phyloP scores from a whole-genome alignment of 2,113 vertebrate species.

The Zootoca vivipara region DNA sequence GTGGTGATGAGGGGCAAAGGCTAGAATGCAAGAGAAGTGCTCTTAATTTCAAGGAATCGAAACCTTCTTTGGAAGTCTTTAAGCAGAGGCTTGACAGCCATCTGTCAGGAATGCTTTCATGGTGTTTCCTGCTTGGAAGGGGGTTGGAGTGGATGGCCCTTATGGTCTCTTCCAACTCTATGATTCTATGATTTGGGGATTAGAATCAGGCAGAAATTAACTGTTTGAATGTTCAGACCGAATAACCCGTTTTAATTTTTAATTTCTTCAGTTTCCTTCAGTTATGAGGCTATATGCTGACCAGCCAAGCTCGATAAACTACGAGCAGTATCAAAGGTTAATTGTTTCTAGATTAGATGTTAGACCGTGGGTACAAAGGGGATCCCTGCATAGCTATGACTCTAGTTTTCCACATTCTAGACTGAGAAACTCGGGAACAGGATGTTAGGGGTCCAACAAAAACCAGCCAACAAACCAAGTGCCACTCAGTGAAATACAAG shows the following conservation, averaged over 20 bases:
- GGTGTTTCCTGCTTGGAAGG: too few species aligned
- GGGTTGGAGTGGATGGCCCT: too few species aligned
- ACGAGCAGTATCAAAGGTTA: neutral
- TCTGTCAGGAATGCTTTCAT: too few species aligned
- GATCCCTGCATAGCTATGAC: neutral
- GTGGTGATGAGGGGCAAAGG: neutral
- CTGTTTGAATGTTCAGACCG: neutral
- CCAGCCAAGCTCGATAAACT: neutral
- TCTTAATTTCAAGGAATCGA: neutral
- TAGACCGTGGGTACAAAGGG: neutral
- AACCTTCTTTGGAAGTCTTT: too few species aligned
- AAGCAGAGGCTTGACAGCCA: too few species aligned
- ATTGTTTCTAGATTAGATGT: neutral
- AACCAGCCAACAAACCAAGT: neutral
- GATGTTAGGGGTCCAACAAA: neutral
- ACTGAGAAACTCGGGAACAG: neutral
- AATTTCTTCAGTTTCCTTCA: neutral
- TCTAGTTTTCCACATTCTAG: neutral
- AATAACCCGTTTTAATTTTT: neutral
- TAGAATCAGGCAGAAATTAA: neutral
- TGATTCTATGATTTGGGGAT: neutral
- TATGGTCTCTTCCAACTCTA: too few species aligned
- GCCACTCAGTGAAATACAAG: conserved; percentile 1
- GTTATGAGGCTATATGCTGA: neutral
- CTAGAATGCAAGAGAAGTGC: neutral